phyloP scores from a whole-genome alignment of 2,113 vertebrate species.

The Cavia porcellus region DNA sequence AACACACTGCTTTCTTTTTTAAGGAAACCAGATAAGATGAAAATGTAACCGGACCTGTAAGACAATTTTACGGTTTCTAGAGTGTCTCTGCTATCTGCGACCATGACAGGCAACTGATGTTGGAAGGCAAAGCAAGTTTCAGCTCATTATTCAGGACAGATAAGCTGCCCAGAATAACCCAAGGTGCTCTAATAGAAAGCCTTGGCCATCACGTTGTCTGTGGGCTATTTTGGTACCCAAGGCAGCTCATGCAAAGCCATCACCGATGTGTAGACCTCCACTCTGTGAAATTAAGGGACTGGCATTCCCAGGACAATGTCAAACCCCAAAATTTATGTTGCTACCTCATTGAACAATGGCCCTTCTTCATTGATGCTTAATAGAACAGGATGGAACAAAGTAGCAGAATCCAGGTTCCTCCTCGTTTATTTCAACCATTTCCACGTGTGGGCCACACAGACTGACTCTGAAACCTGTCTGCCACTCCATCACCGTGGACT shows the following conservation, averaged over 20 bases:
- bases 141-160: constrained; percentile 8
- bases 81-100: constrained; percentile 53
- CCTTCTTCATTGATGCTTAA: neutral
- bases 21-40: constrained; percentile 50
- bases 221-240: neutral
- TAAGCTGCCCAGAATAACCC: constrained; percentile 60
- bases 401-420: neutral
- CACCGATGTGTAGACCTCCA: neutral
- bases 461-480: neutral
- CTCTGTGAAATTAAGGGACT: neutral
- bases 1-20: constrained; percentile 40
- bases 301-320: neutral
- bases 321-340: neutral
- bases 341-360: neutral
- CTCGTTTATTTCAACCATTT: neutral
- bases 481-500: neutral
- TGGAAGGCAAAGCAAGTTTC: constrained; percentile 13
- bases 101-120: neutral
- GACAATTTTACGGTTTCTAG: constrained; percentile 57
- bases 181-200: constrained; percentile 40
- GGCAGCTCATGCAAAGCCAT: neutral
- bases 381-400: neutral
- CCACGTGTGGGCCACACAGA: neutral
- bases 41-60: constrained; percentile 51
- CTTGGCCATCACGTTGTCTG: neutral